Evolutionary conservation across 2,113 vertebrate species (phyloP).

Genomic region (Lathamus discolor): DNA sequence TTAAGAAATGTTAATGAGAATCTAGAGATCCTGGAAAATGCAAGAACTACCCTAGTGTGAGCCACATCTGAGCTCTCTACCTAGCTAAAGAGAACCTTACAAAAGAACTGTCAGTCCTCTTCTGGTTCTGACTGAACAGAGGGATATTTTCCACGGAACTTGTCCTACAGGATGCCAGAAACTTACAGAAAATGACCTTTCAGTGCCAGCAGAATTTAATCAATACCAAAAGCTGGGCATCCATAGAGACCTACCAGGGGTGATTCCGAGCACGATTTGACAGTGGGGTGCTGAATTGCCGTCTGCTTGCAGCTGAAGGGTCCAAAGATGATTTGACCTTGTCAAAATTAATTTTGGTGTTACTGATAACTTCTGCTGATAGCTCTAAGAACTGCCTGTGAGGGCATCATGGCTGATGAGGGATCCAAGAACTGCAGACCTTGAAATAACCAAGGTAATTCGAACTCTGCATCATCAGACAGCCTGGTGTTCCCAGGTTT

Average conservation of each 20-base stretch:
- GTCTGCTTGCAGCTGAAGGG: background rate
- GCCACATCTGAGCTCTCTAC: background rate
- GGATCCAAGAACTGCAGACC: background rate
- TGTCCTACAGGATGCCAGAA: background rate
- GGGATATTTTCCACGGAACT: background rate
- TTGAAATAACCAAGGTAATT: background rate
- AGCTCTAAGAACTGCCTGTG: background rate
- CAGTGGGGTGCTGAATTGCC: background rate
- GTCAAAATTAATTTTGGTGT: background rate
- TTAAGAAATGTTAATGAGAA: background rate
- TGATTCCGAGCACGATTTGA: background rate
- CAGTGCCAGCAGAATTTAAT: background rate
- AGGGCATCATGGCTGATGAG: background rate
- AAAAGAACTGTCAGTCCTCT: background rate
- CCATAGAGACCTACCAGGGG: background rate
- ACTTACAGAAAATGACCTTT: background rate
- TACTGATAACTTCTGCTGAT: background rate
- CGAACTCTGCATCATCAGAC: background rate
- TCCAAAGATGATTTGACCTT: background rate
- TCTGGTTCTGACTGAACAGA: background rate
- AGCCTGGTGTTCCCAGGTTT: background rate
- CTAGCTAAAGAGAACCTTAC: background rate
- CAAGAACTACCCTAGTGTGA: background rate
- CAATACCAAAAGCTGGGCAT: background rate
- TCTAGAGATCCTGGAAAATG: background rate